Evolutionary conservation across 2,888 invertebrate genomes (phyloP).

Genomic region (Gnatocerus cornutus): DNA sequence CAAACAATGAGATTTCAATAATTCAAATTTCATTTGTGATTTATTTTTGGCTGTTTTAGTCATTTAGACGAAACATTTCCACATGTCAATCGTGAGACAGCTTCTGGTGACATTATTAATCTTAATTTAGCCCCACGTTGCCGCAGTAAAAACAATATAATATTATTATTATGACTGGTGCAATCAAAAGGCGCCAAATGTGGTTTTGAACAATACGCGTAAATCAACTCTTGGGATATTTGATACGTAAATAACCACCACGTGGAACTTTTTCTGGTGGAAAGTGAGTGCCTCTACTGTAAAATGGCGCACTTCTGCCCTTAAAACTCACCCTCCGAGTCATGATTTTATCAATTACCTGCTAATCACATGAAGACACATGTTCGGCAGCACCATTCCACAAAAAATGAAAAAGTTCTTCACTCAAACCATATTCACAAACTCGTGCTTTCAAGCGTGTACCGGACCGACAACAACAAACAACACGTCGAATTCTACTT

Average conservation of each 20-base stretch:
- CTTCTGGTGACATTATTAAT: no score
- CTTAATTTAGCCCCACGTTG: no score
- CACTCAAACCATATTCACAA: conserved; percentile 6
- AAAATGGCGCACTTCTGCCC: conserved; percentile 19
- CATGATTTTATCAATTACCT: conserved; percentile 53
- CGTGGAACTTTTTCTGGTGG: neutral
- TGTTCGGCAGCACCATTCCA: conserved; percentile 44
- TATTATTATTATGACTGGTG: neutral
- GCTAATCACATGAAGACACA: conserved; percentile 60
- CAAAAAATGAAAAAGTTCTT: neutral
- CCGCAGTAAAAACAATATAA: no score
- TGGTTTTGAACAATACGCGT: neutral
- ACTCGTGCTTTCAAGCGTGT: conserved; percentile 16
- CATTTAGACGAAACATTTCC: no score
- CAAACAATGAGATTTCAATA: neutral
- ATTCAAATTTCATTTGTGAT: no score
- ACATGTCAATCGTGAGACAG: no score
- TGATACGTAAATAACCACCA: neutral
- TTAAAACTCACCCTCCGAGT: neutral
- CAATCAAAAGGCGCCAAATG: conserved; percentile 2
- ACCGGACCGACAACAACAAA: conserved; percentile 38
- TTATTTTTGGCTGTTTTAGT: no score
- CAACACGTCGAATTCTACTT: conserved; percentile 34
- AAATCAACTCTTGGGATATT: neutral
- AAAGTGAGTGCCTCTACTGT: no score